phyloP scores from a whole-genome alignment of 2,113 vertebrate genomes.

The Haliaeetus leucogaster region DNA sequence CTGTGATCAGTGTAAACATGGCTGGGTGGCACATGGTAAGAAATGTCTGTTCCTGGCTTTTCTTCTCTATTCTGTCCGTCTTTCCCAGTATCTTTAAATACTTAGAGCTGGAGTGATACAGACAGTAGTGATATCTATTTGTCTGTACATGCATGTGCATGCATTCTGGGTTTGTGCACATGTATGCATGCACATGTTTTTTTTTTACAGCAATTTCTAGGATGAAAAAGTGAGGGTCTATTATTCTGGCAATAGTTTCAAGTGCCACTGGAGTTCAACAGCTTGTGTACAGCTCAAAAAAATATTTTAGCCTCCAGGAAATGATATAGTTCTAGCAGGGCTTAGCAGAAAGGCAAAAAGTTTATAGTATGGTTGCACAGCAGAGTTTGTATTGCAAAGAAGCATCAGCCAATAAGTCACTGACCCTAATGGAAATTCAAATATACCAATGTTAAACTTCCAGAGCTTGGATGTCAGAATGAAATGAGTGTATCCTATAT shows the following conservation, averaged over 20 bases:
- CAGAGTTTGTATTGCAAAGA: not conserved
- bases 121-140: not conserved
- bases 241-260: not conserved
- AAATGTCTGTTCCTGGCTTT: not conserved
- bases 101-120: not conserved
- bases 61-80: not conserved
- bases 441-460: conserved; percentile 2
- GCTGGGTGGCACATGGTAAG: conserved; percentile 98
- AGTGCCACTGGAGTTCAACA: not conserved
- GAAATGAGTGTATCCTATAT: not conserved
- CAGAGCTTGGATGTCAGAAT: not conserved
- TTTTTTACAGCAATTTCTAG: not conserved
- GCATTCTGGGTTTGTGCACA: not conserved
- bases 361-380: conserved; percentile 1
- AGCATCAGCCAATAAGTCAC: not conserved
- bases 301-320: not conserved
- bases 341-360: not conserved
- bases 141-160: not conserved
- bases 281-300: not conserved
- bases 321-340: not conserved
- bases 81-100: not conserved
- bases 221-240: not conserved
- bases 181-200: rapidly evolving
- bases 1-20: conserved; percentile 99
- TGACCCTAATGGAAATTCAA: conserved; percentile 12